Evolutionary conservation across 2,888 invertebrate species (phyloP).

Genomic region (Phymatocera aterrima): DNA sequence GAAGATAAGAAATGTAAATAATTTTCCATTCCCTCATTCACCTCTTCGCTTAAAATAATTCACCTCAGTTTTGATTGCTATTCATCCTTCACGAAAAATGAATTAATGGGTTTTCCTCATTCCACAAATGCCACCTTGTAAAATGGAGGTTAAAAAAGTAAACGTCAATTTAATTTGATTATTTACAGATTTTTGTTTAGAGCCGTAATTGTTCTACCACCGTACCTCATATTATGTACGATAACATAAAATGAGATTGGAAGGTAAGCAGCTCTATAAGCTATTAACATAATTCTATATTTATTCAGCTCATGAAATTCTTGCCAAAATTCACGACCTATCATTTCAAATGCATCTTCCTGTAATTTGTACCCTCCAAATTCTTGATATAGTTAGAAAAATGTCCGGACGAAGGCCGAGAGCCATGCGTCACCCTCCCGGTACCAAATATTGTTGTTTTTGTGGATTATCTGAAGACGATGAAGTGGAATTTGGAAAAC

Average conservation of each 20-base stretch:
- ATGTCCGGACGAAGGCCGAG: slow-evolving; percentile 29
- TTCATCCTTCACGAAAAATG: background rate
- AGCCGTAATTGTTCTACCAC: background rate
- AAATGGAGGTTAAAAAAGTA: background rate
- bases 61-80: background rate
- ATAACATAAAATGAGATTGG: background rate
- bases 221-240: background rate
- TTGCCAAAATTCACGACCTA: too few species aligned
- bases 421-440: slow-evolving; percentile 30
- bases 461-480: slow-evolving; percentile 76
- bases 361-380: too few species aligned
- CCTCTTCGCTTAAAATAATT: background rate
- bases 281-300: background rate
- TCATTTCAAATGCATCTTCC: too few species aligned
- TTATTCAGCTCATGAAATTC: too few species aligned
- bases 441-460: slow-evolving; percentile 76
- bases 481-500: slow-evolving; percentile 78
- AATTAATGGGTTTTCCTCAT: background rate
- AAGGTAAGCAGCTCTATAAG: background rate
- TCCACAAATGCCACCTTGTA: background rate
- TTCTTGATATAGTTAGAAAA: background rate
- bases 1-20: background rate
- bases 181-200: background rate
- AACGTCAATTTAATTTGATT: background rate
- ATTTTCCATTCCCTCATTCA: background rate